phyloP scores from a whole-genome alignment of 2,888 invertebrate genomes.

The Neoscelio sp. region DNA sequence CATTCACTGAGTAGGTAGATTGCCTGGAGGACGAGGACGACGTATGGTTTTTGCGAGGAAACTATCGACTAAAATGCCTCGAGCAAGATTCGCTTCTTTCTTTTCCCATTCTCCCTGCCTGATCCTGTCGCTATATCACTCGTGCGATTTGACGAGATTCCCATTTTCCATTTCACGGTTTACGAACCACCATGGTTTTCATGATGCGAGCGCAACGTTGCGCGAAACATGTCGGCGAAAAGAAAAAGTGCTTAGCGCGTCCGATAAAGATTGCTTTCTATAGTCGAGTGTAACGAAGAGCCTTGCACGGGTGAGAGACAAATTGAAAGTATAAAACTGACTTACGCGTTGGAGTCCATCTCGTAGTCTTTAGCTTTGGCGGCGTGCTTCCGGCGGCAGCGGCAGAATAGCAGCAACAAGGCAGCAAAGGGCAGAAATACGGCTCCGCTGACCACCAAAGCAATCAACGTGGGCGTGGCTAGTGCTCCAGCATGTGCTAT shows the following conservation, averaged over 20 bases:
- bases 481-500: conserved; percentile 91
- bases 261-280: conserved; percentile 21
- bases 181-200: conserved; percentile 71
- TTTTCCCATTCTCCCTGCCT: conserved; percentile 17
- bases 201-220: conserved; percentile 21
- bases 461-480: conserved; percentile 91
- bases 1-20: conserved; percentile 71
- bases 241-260: conserved; percentile 48
- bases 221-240: conserved; percentile 37
- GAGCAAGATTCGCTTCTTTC: conserved; percentile 47
- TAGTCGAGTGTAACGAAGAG: conserved; percentile 11
- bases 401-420: conserved; percentile 92
- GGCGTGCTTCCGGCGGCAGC: conserved; percentile 93
- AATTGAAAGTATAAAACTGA: conserved; percentile 66
- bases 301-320: conserved; percentile 16
- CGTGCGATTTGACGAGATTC: conserved; percentile 70
- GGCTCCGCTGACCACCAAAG: conserved; percentile 91
- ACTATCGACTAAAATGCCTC: conserved; percentile 58
- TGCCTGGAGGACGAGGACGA: conserved; percentile 66
- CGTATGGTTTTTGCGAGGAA: conserved; percentile 54
- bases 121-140: conserved; percentile 44
- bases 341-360: conserved; percentile 89
- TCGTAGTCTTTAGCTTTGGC: conserved; percentile 94
- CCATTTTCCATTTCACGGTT: conserved; percentile 78
- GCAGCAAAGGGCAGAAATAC: conserved; percentile 91